A percentile compares a stretch with the other conserved stretches of the same genome.
phyloP scores from a whole-genome alignment of 2,797 vertebrate genomes.

The Cossypha heuglini region DNA sequence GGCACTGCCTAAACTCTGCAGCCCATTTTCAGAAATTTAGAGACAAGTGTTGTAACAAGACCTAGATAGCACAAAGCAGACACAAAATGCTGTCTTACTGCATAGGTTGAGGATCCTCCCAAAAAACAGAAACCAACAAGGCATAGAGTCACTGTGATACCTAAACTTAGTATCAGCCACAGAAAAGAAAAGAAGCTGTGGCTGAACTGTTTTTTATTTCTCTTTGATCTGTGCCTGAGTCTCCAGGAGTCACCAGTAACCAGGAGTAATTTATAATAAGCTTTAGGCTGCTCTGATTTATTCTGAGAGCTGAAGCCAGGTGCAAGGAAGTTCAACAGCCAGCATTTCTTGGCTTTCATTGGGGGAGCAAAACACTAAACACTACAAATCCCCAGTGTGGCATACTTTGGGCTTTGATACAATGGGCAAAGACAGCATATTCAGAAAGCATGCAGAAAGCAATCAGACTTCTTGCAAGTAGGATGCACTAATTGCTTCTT shows the following conservation, averaged over 20 bases:
- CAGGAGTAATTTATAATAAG: slow-evolving; percentile 19
- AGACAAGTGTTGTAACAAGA: background rate
- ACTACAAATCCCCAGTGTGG: background rate
- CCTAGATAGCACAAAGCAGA: background rate
- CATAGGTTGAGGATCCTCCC: background rate
- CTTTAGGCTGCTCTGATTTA: slow-evolving; percentile 28
- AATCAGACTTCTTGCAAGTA: background rate
- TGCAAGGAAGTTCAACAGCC: slow-evolving; percentile 1
- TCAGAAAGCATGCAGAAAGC: background rate
- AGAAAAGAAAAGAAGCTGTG: background rate
- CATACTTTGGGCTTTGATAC: background rate
- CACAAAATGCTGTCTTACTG: background rate
- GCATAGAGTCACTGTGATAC: background rate
- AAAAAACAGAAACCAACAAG: background rate
- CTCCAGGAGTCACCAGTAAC: background rate
- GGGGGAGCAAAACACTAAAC: background rate
- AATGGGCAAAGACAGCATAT: background rate
- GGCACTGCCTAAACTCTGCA: background rate
- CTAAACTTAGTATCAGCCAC: background rate
- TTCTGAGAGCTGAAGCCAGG: slow-evolving; percentile 3
- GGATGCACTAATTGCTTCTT: background rate
- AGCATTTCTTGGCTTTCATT: background rate
- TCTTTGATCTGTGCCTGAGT: slow-evolving; percentile 4
- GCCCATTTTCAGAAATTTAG: background rate
- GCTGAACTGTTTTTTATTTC: background rate